Base-by-base conservation (phyloP, 2,797 vertebrate genomes). In the Simalia tracyae region DNA sequence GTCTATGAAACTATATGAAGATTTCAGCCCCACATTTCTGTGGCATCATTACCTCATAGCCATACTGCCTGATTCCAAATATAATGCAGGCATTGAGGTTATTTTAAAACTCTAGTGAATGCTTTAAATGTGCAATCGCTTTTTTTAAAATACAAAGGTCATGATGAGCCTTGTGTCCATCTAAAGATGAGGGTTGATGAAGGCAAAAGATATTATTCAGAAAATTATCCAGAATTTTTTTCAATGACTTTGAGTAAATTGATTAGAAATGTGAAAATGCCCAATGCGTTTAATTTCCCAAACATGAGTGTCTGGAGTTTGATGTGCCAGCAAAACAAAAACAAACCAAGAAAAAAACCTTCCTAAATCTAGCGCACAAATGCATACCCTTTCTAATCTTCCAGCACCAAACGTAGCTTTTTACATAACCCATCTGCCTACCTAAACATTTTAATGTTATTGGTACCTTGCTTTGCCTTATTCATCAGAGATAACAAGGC, bases 401-500 rank as follows among this genome's bases (percentile, higher is more conserved):
- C 26, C 72, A 84, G 42, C 64, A 88, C 56, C n/a, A 84, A 68
- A 68, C 19, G 11, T 66, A 81, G 6, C 28, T 86, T 90, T 85
- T 50, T 76, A 31, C 56, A 76, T 87, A 60, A 76, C 46, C 63
- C 12, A 46, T 5, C 4, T 85, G 46, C 31, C 26, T 72, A 59
- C 7, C 86, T 56, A 72, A 15, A n/a, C 24, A 4, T 11, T 36
- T 57, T 42, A 85, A 36, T 31, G 42, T 24, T 68, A 42, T 60
- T 61, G 85, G 46, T 61, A 63, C 61, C 56, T 85, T 87, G 54
- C 61, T 76, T 87, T 42, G 24, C 61, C 57, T 5, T n/a, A 19
- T 24, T 90, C n/a, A 60, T 66, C 84, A 86, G 14, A 28, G 63
- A 89, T 89, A 89, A 92, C n/a, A 87, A 87, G 57, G 42, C 59